Base-by-base conservation (phyloP, 2,888 invertebrate species). In the Dryobota labecula region DNA sequence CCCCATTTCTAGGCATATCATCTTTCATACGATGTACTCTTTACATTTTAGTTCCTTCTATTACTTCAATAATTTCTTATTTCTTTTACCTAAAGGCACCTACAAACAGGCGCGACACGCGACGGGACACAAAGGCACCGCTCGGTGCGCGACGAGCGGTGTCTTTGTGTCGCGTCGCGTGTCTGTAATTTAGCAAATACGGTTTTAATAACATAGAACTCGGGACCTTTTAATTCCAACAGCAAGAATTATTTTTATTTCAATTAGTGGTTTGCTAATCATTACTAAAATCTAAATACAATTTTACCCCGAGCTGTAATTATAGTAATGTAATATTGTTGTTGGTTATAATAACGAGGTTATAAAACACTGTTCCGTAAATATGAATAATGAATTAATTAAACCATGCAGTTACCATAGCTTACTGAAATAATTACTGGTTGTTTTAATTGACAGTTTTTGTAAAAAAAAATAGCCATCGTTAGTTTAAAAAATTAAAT, bases 321-420 rank as follows among this genome's bases (percentile, higher is more conserved):
- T 3, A 70, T 3, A 9, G n/a, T 9, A 13, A n/a, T 33, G 24
- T 38, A 57, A 69, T 57, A 27, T 20, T 33, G 20, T 33, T 64
- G 49, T 13, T 11, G 30, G 43, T 33, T 60, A 36, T 51, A 54
- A 18, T 74, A 41, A 58, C 27, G 24, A 30, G 6, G 24, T 54
- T 45, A 36, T 77, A 61, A 80, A 74, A 80, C 68, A 64, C 30
- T n/a, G 47, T 38, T 15, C 15, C 43, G 6, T 30, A 47, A 20
- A 69, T n/a, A 58, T 63, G 36, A 75, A 63, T 68, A 75, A 62
- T 41, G 33, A 47, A 64, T 36, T 9, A 33, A 47, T 54, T 15
- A 51, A 60, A 43, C 18, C 27, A 53, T 43, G 13, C 18, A 38
- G 27, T n/a, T 24, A 33, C 33, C 6, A 15, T 24, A 24, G 43